These are phyloP conservation scores for Pagetopsis macropterus DNA, from an alignment of 2,797 vertebrate species.

Conservation along the genomic window DNA sequence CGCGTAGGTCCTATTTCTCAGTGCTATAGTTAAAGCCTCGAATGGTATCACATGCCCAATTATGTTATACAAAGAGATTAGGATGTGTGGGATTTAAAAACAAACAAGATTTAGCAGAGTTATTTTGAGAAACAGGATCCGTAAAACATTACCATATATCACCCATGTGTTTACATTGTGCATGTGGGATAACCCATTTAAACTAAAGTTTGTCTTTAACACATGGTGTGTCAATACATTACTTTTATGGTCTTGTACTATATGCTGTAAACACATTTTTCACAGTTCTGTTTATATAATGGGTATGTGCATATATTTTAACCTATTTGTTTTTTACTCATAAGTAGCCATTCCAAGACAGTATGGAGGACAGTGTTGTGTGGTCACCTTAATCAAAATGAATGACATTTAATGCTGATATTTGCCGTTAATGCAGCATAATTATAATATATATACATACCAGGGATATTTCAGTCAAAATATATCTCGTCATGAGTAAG, in stretches of 20 bases:
- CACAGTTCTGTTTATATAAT: background rate
- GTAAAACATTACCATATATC: background rate
- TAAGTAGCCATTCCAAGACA: background rate
- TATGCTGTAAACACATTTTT: background rate
- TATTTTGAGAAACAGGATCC: background rate
- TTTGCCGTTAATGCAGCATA: background rate
- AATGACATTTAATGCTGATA: background rate
- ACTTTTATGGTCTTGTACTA: background rate
- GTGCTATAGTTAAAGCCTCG: slow-evolving; percentile 32
- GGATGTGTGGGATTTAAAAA: slow-evolving; percentile 11
- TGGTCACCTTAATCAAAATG: background rate
- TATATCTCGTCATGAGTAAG: background rate
- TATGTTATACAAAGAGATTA: slow-evolving; percentile 8
- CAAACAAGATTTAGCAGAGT: slow-evolving; percentile 12
- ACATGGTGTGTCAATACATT: background rate
- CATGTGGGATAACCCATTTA: background rate
- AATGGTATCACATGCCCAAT: background rate
- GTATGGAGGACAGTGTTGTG: background rate
- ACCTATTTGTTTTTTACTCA: no score
- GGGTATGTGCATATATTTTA: background rate
- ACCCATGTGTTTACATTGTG: slow-evolving; percentile 8
- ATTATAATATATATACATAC: background rate
- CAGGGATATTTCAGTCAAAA: background rate
- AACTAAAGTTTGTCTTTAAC: background rate
- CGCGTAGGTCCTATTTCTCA: slow-evolving; percentile 51